Evolutionary conservation across 2,113 vertebrate genomes (phyloP).

Genomic region (Opisthocomus hoazin): DNA sequence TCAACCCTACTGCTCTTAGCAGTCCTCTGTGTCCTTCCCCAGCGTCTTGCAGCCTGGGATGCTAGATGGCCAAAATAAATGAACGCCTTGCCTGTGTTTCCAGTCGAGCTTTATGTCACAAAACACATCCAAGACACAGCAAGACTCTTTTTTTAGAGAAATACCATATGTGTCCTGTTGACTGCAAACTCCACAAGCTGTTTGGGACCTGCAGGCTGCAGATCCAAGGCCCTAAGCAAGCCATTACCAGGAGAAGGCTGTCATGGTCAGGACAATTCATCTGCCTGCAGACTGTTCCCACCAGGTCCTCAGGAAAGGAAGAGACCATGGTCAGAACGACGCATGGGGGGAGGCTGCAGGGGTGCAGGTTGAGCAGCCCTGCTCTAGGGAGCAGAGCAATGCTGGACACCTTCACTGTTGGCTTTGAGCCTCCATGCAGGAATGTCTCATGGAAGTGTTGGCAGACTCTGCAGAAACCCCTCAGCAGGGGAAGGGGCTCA

Average conservation of each 20-base stretch:
- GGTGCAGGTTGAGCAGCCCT: neutral
- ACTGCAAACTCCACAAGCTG: neutral
- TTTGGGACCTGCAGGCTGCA: neutral
- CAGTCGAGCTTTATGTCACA: neutral
- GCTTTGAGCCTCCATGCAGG: neutral
- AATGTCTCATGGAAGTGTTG: neutral
- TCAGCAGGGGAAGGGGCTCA: neutral
- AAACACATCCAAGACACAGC: neutral
- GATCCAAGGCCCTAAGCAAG: neutral
- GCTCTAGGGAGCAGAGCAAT: neutral
- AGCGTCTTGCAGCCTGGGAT: neutral
- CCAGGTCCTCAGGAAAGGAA: neutral
- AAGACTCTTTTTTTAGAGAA: neutral
- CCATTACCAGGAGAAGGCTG: neutral
- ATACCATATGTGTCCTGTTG: neutral
- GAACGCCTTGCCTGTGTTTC: neutral
- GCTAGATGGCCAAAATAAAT: neutral
- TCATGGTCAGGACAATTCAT: neutral
- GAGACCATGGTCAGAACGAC: neutral
- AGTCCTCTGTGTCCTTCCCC: neutral
- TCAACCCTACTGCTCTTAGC: neutral
- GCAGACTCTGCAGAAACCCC: neutral
- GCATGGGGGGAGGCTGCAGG: neutral
- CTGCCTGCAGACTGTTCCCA: neutral
- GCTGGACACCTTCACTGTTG: neutral